Evolutionary conservation across 2,113 vertebrate species (phyloP).

Genomic region (Tautogolabrus adspersus): DNA sequence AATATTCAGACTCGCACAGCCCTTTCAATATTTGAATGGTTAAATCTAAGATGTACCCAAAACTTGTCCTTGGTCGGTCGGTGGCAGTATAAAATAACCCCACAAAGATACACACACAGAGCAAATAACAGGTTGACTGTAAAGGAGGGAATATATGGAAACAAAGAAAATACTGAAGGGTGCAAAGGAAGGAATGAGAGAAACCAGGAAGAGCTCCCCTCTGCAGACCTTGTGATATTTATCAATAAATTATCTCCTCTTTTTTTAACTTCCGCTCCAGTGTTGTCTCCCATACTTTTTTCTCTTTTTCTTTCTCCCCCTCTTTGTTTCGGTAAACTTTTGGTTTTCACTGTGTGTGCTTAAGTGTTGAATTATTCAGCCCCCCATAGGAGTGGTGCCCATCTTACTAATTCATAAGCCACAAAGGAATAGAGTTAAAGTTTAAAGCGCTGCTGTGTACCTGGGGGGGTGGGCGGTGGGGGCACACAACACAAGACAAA

Average conservation of each 20-base stretch:
- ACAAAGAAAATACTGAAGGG: conserved; percentile 19
- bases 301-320: conserved; percentile 43
- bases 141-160: conserved; percentile 14
- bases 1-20: neutral
- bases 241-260: conserved; percentile 85
- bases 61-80: neutral
- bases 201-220: conserved; percentile 71
- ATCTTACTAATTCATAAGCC: conserved; percentile 89
- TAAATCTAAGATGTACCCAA: neutral
- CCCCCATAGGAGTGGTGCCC: conserved; percentile 82
- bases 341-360: conserved; percentile 77
- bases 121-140: conserved; percentile 2
- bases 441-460: conserved; percentile 80
- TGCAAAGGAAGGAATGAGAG: conserved; percentile 27
- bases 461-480: conserved; percentile 51
- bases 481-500: conserved; percentile 70
- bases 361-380: conserved; percentile 87
- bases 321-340: conserved; percentile 86
- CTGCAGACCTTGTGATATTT: conserved; percentile 83
- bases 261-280: conserved; percentile 69
- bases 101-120: conserved; percentile 16
- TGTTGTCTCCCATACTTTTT: conserved; percentile 51
- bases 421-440: conserved; percentile 86
- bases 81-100: conserved; percentile 22
- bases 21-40: neutral